phyloP scores from a whole-genome alignment of 1,140 invertebrate species.

The Polypedilum vanderplanki region DNA sequence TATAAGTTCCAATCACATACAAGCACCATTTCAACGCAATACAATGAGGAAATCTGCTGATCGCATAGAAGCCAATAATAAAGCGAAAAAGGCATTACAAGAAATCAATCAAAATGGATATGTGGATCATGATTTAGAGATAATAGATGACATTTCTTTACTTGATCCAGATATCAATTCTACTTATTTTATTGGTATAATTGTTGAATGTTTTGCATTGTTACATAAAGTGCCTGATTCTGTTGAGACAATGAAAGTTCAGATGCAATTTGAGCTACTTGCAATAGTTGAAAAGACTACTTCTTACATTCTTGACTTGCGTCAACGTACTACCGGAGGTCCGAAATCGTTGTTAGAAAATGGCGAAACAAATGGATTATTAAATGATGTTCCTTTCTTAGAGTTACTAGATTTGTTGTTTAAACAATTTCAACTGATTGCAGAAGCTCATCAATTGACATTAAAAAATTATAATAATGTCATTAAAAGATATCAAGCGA shows the following conservation, averaged over 20 bases:
- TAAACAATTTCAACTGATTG: constrained; percentile 65
- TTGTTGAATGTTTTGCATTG: constrained; percentile 79
- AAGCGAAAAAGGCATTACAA: constrained; percentile 44
- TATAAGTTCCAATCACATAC: constrained; percentile 40
- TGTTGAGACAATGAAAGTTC: constrained; percentile 71
- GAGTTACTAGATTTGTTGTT: constrained; percentile 59
- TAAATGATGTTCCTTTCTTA: constrained; percentile 44
- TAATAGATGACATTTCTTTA: constrained; percentile 56
- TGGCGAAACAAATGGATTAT: constrained; percentile 32
- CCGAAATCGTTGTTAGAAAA: constrained; percentile 35
- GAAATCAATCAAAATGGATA: constrained; percentile 43
- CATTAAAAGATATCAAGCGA: constrained; percentile 49
- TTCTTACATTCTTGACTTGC: constrained; percentile 59
- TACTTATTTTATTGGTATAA: constrained; percentile 67
- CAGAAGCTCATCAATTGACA: constrained; percentile 58
- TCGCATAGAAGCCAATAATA: constrained; percentile 44
- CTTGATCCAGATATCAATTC: constrained; percentile 61
- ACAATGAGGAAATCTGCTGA: constrained; percentile 48
- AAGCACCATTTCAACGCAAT: constrained; percentile 49
- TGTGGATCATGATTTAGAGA: constrained; percentile 42
- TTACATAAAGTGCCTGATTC: constrained; percentile 77
- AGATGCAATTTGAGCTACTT: constrained; percentile 73
- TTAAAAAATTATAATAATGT: constrained; percentile 55
- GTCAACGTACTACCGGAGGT: constrained; percentile 35
- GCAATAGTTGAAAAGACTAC: constrained; percentile 70